Conservation (phyloP, 2,888 invertebrate genomes). For the Cheilosia vernalis region DNA sequence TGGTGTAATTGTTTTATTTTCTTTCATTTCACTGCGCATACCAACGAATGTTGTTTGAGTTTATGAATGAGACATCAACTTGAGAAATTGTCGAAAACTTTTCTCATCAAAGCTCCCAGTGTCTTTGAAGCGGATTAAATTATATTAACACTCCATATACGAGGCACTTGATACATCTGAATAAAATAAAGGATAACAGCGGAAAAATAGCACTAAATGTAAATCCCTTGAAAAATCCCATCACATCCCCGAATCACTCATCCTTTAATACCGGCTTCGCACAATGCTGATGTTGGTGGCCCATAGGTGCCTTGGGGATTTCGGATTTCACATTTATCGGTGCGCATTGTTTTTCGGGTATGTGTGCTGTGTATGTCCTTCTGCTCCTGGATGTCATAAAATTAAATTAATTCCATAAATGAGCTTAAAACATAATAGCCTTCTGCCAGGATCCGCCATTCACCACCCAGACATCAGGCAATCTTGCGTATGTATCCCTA, state of each 20-base stretch:
- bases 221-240: slow-evolving; percentile 34
- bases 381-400: slow-evolving; percentile 38
- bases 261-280: slow-evolving; percentile 20
- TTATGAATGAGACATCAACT: slow-evolving; percentile 2
- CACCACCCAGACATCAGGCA: slow-evolving; percentile 12
- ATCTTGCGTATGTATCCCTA: slow-evolving; percentile 30
- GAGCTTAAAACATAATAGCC: slow-evolving; percentile 58
- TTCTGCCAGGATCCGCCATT: slow-evolving; percentile 18
- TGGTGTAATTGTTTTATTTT: background rate
- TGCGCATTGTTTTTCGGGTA: slow-evolving; percentile 14
- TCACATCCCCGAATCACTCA: slow-evolving; percentile 39
- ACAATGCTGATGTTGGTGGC: slow-evolving; percentile 23
- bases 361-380: background rate
- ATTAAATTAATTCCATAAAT: slow-evolving; percentile 65
- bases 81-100: slow-evolving; percentile 10
- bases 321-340: slow-evolving; percentile 4
- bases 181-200: slow-evolving; percentile 42
- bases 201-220: slow-evolving; percentile 15
- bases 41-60: background rate
- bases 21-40: background rate
- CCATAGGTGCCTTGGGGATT: slow-evolving; percentile 24
- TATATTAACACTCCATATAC: slow-evolving; percentile 45
- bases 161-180: slow-evolving; percentile 18
- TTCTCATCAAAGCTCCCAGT: slow-evolving; percentile 10
- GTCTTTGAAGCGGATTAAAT: slow-evolving; percentile 35